Conservation (phyloP, 2,888 invertebrate species). For the Slavum lentiscoides region DNA sequence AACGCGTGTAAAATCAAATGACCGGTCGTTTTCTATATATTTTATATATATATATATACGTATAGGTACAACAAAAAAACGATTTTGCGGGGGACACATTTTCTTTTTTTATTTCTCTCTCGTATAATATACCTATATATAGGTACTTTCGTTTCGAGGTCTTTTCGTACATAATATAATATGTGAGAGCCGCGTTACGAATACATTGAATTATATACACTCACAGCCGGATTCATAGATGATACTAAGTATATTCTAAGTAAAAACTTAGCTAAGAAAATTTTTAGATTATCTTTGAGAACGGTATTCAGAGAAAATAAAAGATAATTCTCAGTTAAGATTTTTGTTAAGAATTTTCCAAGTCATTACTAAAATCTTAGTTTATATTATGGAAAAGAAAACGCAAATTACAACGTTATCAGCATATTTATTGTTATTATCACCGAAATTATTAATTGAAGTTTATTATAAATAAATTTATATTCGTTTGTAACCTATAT, state of each 20-base stretch:
- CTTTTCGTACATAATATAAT: no score
- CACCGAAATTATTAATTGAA: background rate
- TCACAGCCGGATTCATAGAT: background rate
- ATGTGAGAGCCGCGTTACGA: no score
- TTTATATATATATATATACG: no score
- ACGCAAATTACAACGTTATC: background rate
- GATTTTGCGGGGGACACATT: no score
- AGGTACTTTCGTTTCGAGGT: no score
- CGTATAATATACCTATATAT: no score
- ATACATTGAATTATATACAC: no score
- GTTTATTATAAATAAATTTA: no score
- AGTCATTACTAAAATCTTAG: background rate
- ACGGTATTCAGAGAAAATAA: constrained; percentile 9
- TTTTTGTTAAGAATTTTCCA: background rate
- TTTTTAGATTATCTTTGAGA: background rate
- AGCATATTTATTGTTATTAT: constrained; percentile 1
- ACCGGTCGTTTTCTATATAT: background rate
- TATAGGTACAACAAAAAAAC: no score
- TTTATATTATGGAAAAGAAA: background rate
- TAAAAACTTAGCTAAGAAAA: background rate
- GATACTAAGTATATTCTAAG: background rate
- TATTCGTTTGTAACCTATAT: no score
- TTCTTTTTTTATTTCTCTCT: no score
- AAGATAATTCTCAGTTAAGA: constrained; percentile 12
- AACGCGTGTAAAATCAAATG: constrained; percentile 45